Base-by-base conservation (phyloP, 2,888 invertebrate species). In the Bruchidius siliquastri region DNA sequence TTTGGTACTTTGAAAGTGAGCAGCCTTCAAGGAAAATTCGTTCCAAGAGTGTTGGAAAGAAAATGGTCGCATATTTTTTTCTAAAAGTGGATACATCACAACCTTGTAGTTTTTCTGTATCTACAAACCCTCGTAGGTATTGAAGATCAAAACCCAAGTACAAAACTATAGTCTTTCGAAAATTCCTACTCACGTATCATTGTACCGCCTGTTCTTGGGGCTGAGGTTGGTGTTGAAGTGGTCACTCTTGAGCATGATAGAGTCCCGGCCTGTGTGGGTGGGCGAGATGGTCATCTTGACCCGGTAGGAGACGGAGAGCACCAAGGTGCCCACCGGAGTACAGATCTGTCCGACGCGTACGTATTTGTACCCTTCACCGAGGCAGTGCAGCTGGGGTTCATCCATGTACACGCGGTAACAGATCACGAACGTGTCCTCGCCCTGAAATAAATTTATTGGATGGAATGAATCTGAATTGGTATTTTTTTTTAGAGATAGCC, bases 281-380 rank as follows among this genome's bases (percentile, higher is more conserved):
- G 96, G 96, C 21, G 96, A 92, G 79, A 97, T 93, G 1, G 96
- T 93, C 92, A 98, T 93, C 87, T 96, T 95, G 0, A 96, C 97
- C 78, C 97, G 91, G 85, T 96, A 97, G 8, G 93, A 91, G 13
- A 97, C 93, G 22, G 93, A 92, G 83, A 97, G 90, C 74, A 91
- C 90, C 73, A 98, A 88, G 1, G 93, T 94, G 8, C 98, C 98
- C 75, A 94, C 91, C 10, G 77, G 77, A 20, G 96, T 96, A 79
- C 92, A 92, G 8, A 98, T 90, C 82, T 95, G 93, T 18, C 98
- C 97, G 68, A 98, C 93, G 85, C 92, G 91, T 67, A 94, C 90
- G 78, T 91, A 90, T 85, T 95, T 94, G 81, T 91, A 91, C 74
- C 93, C 94, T 81, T 96, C 95, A 77, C 96, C 96, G 82, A 96